Conservation (phyloP, 2,113 vertebrate genomes). For the Rhynchomys soricoides region DNA sequence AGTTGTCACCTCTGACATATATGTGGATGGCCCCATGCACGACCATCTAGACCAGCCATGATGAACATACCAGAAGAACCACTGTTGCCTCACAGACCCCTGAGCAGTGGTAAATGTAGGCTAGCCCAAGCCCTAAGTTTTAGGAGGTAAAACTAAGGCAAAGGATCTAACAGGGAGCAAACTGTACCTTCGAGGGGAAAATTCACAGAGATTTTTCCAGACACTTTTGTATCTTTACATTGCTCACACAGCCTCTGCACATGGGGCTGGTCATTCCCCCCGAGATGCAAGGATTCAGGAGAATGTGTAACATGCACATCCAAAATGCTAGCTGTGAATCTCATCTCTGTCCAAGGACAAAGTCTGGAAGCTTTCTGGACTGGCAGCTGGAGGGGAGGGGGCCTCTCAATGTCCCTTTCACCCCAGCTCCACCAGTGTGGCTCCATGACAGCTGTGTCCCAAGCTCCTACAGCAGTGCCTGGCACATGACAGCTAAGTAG, state of each 20-base stretch:
- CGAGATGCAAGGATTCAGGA: neutral
- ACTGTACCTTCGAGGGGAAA: neutral
- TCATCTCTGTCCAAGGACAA: neutral
- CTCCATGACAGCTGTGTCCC: too few species aligned
- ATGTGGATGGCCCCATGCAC: neutral
- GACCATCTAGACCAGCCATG: neutral
- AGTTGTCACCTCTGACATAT: neutral
- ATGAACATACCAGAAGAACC: neutral
- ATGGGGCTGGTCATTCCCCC: neutral
- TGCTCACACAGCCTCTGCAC: neutral
- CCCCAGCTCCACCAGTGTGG: neutral
- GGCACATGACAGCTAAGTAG: neutral
- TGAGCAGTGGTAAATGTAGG: neutral
- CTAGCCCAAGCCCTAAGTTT: neutral
- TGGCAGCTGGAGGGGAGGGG: neutral
- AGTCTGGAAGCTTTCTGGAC: neutral
- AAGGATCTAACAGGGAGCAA: neutral
- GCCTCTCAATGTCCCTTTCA: neutral
- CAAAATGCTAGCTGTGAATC: neutral
- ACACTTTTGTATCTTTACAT: neutral
- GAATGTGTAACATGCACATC: neutral
- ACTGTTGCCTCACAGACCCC: neutral
- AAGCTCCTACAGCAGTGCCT: neutral
- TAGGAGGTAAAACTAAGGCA: neutral
- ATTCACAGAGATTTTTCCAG: neutral